These are phyloP conservation scores for Clistopyga incitator DNA, from an alignment of 2,888 invertebrate species.

Conservation along the genomic window DNA sequence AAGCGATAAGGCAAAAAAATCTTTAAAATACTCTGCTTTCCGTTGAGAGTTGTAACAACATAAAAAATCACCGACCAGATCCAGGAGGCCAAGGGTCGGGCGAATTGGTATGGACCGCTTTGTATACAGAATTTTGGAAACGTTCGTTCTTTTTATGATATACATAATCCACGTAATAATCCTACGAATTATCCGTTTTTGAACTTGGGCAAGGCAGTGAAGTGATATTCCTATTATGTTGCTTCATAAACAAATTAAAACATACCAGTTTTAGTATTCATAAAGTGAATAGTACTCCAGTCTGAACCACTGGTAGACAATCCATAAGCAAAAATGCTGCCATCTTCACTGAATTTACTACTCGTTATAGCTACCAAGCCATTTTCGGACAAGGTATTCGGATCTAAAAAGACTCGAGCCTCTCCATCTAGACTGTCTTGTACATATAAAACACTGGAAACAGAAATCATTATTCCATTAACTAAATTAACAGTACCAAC, in stretches of 20 bases:
- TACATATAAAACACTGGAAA: slow-evolving; percentile 93
- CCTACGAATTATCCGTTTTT: not conserved
- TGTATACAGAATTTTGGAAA: not conserved
- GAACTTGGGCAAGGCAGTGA: not conserved
- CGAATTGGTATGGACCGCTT: too few species aligned
- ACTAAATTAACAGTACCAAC: not conserved
- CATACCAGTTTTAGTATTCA: slow-evolving; percentile 89
- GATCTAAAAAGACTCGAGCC: slow-evolving; percentile 96
- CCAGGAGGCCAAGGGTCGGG: too few species aligned
- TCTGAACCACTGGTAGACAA: slow-evolving; percentile 97
- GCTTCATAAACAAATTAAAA: not conserved
- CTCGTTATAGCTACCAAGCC: slow-evolving; percentile 93
- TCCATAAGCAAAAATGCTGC: slow-evolving; percentile 95
- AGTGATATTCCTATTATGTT: not conserved
- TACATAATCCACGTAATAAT: not conserved
- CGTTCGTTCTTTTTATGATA: not conserved
- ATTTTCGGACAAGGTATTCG: slow-evolving; percentile 95
- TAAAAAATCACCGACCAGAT: too few species aligned
- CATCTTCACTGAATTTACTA: slow-evolving; percentile 95
- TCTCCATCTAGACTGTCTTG: slow-evolving; percentile 92
- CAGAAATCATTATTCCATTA: slow-evolving; percentile 53
- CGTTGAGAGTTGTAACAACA: too few species aligned
- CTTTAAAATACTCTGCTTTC: too few species aligned
- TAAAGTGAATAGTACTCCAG: slow-evolving; percentile 96
- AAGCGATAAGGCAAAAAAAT: too few species aligned